Evolutionary conservation across 2,797 vertebrate species (phyloP).

Genomic region (Karalla daura): DNA sequence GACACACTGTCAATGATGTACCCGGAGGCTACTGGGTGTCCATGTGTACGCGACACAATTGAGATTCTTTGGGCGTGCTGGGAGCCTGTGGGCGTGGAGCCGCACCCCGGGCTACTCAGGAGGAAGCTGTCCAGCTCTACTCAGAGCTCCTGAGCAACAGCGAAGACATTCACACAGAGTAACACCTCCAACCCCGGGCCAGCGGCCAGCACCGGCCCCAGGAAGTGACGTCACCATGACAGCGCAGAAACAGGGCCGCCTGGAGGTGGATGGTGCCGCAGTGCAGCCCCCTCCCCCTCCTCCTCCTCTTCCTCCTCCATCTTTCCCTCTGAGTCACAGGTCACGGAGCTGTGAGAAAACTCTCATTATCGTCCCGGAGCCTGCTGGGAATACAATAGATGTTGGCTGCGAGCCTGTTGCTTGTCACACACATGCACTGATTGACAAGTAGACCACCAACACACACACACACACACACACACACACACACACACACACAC

Average conservation of each 20-base stretch:
- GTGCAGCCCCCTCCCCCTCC: constrained; percentile 55
- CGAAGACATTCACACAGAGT: constrained; percentile 31
- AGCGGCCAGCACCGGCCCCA: constrained; percentile 28
- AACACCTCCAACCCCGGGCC: constrained; percentile 26
- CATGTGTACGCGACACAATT: constrained; percentile 16
- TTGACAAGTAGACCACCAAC: constrained; percentile 26
- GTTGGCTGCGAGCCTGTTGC: constrained; percentile 18
- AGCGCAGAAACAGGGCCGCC: constrained; percentile 36
- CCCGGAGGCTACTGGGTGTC: constrained; percentile 17
- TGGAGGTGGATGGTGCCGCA: constrained; percentile 66
- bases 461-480: background rate
- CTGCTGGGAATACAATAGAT: constrained; percentile 53
- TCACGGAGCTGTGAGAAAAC: constrained; percentile 61
- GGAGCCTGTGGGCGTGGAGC: constrained; percentile 15
- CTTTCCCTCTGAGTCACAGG: constrained; percentile 53
- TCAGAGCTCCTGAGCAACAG: constrained; percentile 22
- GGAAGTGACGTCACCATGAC: constrained; percentile 67
- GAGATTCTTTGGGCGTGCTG: constrained; percentile 33
- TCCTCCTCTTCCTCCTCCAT: constrained; percentile 22
- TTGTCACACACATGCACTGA: constrained; percentile 9
- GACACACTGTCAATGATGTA: background rate
- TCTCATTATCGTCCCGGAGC: constrained; percentile 56
- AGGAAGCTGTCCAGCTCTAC: constrained; percentile 17
- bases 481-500: background rate
- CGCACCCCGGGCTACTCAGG: constrained; percentile 14